Evolutionary conservation across 2,797 vertebrate species (phyloP), one percentile per base, ranked within the genome.

Genomic region (Amazona ochrocephala): DNA sequence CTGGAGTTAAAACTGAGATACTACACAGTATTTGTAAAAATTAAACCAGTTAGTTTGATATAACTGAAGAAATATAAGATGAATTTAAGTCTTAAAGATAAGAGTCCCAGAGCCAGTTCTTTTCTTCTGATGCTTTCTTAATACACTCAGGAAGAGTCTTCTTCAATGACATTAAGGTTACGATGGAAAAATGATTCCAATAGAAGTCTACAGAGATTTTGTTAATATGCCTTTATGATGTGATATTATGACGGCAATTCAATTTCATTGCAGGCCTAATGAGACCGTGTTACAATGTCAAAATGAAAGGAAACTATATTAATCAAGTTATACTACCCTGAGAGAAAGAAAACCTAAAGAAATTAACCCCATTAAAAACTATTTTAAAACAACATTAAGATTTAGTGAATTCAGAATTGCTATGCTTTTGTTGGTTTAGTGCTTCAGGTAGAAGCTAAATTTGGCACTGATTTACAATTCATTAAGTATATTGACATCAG

Each of bases 201-300:
- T 14, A 83, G 88, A 93, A 97, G 94, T 96, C 93, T 95, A 87
- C 11, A 90, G 95, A 97, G 96, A 86, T 95, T 97, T 96, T 93
- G 93, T 96, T 97, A 98, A 97, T 97, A 96, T 97, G 96, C 95
- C 94, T 97, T 97, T 97, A 97, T 97, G 97, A 96, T 97, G 92
- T 95, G 95, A 95, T 96, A 97, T 97, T 97, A 97, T 95, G 96
- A 97, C 67, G 91, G 97, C 97, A 97, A 97, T 97, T 97, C 96
- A 97, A 96, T 97, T 98, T 97, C 96, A 98, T 96, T 97, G 97
- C 91, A 92, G 92, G 95, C 94, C 95, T 97, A 96, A 97, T 97
- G 97, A 97, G 97, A 97, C 96, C 64, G 18, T 95, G 95, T 96
- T 97, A 97, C 95, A 97, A 96, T 95, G 95, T 97, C 94, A 97